Evolutionary conservation across 2,113 vertebrate genomes (phyloP).

Genomic region (Chaetops frenatus): DNA sequence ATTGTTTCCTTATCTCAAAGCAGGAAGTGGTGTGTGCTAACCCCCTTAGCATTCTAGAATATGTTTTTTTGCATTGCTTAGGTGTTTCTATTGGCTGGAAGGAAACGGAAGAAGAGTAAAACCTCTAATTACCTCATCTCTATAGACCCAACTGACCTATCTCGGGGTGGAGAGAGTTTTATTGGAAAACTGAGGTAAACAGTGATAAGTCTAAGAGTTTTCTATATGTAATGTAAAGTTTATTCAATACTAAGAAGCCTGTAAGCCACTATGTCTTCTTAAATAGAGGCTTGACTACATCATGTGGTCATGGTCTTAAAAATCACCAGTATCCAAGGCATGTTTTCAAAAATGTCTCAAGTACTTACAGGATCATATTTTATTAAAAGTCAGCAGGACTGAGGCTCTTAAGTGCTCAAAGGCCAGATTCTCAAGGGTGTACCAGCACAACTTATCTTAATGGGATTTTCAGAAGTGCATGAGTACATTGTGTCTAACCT

Average conservation of each 20-base stretch:
- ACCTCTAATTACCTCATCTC: constrained; percentile 99
- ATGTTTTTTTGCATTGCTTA: constrained; percentile 47
- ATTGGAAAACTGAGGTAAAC: constrained; percentile 93
- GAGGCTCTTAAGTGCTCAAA: background rate
- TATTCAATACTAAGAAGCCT: background rate
- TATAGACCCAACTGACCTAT: constrained; percentile 96
- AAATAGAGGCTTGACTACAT: background rate
- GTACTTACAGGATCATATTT: background rate
- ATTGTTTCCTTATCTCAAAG: background rate
- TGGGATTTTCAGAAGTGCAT: background rate
- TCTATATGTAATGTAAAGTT: background rate
- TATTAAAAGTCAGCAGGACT: background rate
- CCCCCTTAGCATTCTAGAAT: background rate
- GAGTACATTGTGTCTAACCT: background rate
- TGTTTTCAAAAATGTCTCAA: background rate
- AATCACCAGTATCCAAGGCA: background rate
- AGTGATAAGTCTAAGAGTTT: background rate
- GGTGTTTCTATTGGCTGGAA: constrained; percentile 95
- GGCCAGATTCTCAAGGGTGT: background rate
- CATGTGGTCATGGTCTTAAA: background rate
- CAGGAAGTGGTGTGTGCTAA: background rate
- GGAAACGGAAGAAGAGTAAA: constrained; percentile 99
- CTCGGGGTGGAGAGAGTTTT: constrained; percentile 96
- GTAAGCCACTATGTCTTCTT: background rate
- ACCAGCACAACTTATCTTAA: background rate